These are phyloP conservation scores for Pipra filicauda DNA, from an alignment of 2,113 vertebrate genomes.

Conservation along the genomic window DNA sequence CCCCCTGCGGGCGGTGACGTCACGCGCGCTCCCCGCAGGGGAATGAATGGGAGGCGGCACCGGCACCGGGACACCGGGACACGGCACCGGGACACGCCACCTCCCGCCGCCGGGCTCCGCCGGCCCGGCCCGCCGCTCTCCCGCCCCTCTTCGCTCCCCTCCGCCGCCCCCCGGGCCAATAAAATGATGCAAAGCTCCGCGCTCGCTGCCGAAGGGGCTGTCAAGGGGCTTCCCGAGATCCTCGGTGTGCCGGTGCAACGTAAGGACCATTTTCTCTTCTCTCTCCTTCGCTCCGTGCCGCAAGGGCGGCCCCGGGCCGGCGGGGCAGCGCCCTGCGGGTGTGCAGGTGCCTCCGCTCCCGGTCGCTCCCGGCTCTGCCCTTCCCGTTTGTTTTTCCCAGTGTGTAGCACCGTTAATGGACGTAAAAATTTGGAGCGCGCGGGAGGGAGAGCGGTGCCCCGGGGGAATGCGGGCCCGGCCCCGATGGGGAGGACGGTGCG, in stretches of 20 bases:
- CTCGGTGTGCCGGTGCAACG: slow-evolving; percentile 97
- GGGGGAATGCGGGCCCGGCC: background rate
- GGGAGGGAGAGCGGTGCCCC: background rate
- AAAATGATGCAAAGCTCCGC: slow-evolving; percentile 97
- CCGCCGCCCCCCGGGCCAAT: slow-evolving; percentile 64
- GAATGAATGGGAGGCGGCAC: slow-evolving; percentile 86
- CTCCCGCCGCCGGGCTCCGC: background rate
- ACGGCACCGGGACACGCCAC: background rate
- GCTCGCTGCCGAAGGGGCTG: slow-evolving; percentile 89
- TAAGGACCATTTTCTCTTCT: slow-evolving; percentile 80
- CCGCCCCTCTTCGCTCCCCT: slow-evolving; percentile 36
- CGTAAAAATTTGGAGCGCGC: background rate
- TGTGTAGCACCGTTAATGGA: background rate
- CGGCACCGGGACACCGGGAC: background rate
- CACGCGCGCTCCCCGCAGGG: slow-evolving; percentile 88
- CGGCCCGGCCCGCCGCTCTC: background rate
- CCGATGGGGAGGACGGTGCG: background rate
- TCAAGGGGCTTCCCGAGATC: slow-evolving; percentile 95
- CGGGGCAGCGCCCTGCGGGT: background rate
- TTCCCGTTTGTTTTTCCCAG: background rate
- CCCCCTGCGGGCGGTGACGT: slow-evolving; percentile 84
- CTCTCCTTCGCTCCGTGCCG: slow-evolving; percentile 41
- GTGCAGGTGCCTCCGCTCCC: background rate
- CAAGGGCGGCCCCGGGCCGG: slow-evolving; percentile 1
- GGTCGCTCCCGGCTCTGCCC: background rate